Conservation (phyloP, 2,113 vertebrate genomes). For the Pterocles burchelli region DNA sequence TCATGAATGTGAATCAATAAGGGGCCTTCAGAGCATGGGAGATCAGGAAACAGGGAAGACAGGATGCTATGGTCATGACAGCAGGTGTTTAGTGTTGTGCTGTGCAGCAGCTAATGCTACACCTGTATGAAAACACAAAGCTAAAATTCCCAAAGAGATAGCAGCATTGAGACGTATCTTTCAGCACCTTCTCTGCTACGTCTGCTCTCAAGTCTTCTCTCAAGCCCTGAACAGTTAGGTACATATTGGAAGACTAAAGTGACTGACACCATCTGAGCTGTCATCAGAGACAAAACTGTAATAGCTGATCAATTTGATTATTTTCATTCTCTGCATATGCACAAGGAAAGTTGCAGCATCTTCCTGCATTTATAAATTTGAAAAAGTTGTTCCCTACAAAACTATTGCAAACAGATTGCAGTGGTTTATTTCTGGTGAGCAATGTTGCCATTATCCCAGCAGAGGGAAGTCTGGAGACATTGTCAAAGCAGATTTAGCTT, state of each 20-base stretch:
- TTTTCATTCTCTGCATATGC: neutral
- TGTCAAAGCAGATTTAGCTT: neutral
- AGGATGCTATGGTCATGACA: neutral
- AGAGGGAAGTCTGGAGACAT: conserved; percentile 51
- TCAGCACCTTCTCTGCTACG: neutral
- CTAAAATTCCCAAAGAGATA: neutral
- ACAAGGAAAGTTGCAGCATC: neutral
- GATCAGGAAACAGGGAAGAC: neutral
- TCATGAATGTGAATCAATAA: neutral
- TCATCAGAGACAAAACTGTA: neutral
- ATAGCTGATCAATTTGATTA: neutral
- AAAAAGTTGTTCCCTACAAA: neutral
- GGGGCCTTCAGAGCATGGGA: neutral
- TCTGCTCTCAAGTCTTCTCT: neutral
- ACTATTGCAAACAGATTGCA: fast-evolving
- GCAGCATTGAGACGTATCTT: neutral
- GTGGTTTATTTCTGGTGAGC: neutral
- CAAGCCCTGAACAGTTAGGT: neutral
- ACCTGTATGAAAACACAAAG: neutral
- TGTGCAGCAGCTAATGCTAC: neutral
- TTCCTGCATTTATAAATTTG: neutral
- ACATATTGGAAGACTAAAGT: neutral
- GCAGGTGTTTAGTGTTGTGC: neutral
- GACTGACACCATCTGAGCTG: neutral
- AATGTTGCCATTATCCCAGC: neutral